These are phyloP conservation scores for Melanotaenia maccullochi DNA, from an alignment of 2,797 vertebrate species.

Conservation along the genomic window DNA sequence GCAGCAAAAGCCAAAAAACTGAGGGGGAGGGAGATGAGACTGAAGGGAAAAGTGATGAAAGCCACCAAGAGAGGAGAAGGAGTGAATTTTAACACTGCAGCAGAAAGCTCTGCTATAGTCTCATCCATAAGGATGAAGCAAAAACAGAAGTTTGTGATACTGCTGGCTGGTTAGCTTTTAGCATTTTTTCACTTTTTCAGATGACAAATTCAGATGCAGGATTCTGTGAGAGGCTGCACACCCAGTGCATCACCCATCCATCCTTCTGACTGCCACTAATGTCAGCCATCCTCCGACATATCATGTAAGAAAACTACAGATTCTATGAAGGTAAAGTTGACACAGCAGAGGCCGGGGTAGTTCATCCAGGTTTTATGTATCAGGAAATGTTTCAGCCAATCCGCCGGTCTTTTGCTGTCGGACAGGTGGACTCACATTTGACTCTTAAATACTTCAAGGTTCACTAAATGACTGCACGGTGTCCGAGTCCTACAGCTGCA, in stretches of 20 bases:
- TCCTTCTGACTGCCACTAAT: background rate
- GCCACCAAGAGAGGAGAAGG: background rate
- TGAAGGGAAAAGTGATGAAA: slow-evolving; percentile 6
- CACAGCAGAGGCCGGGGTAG: too few relatives aligned
- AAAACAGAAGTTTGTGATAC: too few relatives aligned
- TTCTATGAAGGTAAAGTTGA: too few relatives aligned
- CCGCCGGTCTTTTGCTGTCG: too few relatives aligned
- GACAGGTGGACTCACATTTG: too few relatives aligned
- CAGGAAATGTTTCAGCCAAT: too few relatives aligned
- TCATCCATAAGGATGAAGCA: background rate
- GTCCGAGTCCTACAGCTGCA: too few relatives aligned
- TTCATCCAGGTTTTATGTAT: too few relatives aligned
- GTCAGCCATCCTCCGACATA: background rate
- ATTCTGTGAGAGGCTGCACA: too few relatives aligned
- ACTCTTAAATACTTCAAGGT: too few relatives aligned
- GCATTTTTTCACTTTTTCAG: background rate
- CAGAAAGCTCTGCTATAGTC: background rate
- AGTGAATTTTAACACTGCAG: background rate
- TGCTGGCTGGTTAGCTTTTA: background rate
- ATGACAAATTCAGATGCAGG: background rate
- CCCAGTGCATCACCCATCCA: too few relatives aligned
- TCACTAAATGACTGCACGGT: too few relatives aligned
- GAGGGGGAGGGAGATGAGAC: background rate
- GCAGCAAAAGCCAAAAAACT: slow-evolving; percentile 64
- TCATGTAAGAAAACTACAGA: background rate